Base-by-base conservation (phyloP, 2,113 vertebrate genomes). In the Ciconia boyciana region DNA sequence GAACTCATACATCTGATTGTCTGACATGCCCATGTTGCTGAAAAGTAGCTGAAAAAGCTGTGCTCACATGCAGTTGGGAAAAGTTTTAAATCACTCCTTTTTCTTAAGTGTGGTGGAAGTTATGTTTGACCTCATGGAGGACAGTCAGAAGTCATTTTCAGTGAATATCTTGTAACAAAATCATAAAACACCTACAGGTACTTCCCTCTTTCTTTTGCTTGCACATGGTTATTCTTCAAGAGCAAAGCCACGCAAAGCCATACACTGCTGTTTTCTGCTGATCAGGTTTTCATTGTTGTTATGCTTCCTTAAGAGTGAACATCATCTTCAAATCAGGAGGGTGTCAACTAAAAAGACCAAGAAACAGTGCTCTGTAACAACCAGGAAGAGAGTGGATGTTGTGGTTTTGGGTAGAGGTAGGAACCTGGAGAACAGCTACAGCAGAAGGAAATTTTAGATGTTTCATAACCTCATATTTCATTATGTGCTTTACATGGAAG, bases 1-100 rank as follows among this genome's bases (percentile, higher is more conserved):
- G 17, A 82, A 41, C 18, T 62, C 29, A 43, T 83, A 57, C 8
- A 32, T 60, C 12, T 62, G 21, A 34, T 57, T n/a, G 7, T 20
- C 43, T 66, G 19, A 12, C 6, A 4, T 58, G 25, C 32, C 22
- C 8, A 1, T 32, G 19, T 48, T 89, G 41, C 62, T 72, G 72
- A 77, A 74, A 93, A 52, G 19, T 25, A 22, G 10, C 39, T 65
- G 51, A 34, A 74, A 91, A 87, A 49, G 6, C 34, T 70, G 14
- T 22, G 9, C 16, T 82, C 0, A 0, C 2, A 3, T 20, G 16
- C 25, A 24, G 10, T 1, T 22, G 5, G 15, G 48, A 29, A 39
- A 78, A 71, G 25, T n/a, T 82, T 52, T 39, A 55, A 79, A 62
- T 60, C 19, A 57, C 10, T 32, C 3, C 1, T 55, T 75, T 91